A percentile compares a stretch with the other conserved stretches of the same genome.
Conservation (phyloP, 1,140 invertebrate genomes). For the Listronotus bonariensis region DNA sequence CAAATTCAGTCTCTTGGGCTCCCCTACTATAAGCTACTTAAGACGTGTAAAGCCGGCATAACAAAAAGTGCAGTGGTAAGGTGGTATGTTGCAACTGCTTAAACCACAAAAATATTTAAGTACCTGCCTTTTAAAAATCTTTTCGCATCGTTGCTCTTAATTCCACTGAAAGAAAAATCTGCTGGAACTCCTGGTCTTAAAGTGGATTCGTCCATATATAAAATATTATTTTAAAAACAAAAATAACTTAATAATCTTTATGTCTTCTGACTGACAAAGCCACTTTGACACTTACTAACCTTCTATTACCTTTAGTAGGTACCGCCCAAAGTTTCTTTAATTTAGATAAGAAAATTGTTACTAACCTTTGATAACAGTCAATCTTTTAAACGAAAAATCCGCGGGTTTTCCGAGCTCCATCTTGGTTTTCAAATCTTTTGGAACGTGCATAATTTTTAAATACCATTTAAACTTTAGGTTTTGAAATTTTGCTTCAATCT, state of each 20-base stretch:
- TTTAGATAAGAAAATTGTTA: not conserved
- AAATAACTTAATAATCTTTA: too few relatives aligned
- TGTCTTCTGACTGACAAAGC: not conserved
- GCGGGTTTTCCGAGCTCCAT: constrained; percentile 35
- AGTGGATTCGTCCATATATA: too few relatives aligned
- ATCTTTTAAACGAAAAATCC: constrained; percentile 45
- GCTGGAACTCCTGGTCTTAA: not conserved
- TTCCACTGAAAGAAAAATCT: constrained; percentile 19
- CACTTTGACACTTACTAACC: not conserved
- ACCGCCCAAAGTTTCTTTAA: too few relatives aligned
- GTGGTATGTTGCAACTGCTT: too few relatives aligned
- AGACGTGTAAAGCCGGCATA: too few relatives aligned
- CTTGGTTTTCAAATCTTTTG: constrained; percentile 9
- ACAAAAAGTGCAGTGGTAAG: too few relatives aligned
- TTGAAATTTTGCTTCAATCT: not conserved
- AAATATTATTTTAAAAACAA: too few relatives aligned
- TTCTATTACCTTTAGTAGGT: not conserved
- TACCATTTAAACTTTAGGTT: not conserved
- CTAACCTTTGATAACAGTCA: constrained; percentile 40
- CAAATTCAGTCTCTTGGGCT: too few relatives aligned
- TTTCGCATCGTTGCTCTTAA: constrained; percentile 5
- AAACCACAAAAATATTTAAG: too few relatives aligned
- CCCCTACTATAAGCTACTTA: too few relatives aligned
- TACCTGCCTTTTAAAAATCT: not conserved
- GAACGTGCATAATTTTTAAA: constrained; percentile 7